A percentile compares a stretch with the other conserved stretches of the same genome.
Conservation (phyloP, 1,140 invertebrate species). For the Brachionus koreanus region DNA sequence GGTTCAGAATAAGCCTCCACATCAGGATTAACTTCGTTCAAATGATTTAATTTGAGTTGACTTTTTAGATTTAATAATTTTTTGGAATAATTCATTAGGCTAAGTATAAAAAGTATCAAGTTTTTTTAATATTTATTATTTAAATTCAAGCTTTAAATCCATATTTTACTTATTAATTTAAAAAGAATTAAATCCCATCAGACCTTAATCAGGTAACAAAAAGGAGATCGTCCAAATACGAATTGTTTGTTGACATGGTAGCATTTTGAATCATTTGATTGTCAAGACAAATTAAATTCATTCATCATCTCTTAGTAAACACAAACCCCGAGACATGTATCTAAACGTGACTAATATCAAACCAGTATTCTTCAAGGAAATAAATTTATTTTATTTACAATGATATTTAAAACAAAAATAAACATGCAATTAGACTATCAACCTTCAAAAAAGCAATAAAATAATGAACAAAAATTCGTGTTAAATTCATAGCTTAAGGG, state of each 20-base stretch:
- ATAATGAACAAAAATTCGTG: not conserved
- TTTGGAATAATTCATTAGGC: not conserved
- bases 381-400: not conserved
- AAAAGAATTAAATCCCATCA: not conserved
- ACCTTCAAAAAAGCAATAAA: not conserved
- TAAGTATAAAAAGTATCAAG: not conserved
- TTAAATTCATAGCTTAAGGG: constrained; percentile 5
- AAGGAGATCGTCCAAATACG: not conserved
- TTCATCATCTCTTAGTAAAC: not conserved
- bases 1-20: not conserved
- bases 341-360: not conserved
- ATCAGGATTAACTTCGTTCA: constrained; percentile 2
- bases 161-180: constrained; percentile 6
- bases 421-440: not conserved
- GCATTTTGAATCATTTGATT: not conserved
- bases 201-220: constrained; percentile 11
- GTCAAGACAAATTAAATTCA: not conserved
- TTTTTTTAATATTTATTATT: not conserved
- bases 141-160: not conserved
- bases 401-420: not conserved
- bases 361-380: not conserved
- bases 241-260: not conserved
- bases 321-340: not conserved
- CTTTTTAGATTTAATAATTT: not conserved
- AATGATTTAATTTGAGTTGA: constrained; percentile 5